Evolutionary conservation across 2,797 vertebrate genomes (phyloP).

Genomic region (Danio kyathit): DNA sequence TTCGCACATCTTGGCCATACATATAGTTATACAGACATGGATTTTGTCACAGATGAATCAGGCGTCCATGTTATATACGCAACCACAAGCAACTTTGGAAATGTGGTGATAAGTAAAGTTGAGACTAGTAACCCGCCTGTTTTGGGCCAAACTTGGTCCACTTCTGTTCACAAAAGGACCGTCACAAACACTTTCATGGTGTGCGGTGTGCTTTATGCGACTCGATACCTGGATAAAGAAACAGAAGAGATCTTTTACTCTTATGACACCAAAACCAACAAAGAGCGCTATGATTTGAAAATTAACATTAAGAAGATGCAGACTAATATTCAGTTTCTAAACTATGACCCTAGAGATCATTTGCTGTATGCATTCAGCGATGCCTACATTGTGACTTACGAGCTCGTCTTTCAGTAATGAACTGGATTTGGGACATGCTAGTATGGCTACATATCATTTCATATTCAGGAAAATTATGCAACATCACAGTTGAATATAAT

Average conservation of each 20-base stretch:
- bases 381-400: constrained; percentile 47
- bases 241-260: constrained; percentile 81
- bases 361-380: constrained; percentile 52
- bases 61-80: constrained; percentile 78
- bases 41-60: constrained; percentile 77
- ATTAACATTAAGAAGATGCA: constrained; percentile 73
- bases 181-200: constrained; percentile 78
- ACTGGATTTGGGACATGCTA: too few relatives aligned
- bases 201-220: constrained; percentile 78
- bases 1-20: constrained; percentile 70
- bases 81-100: constrained; percentile 71
- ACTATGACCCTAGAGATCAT: constrained; percentile 47
- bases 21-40: constrained; percentile 74
- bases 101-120: constrained; percentile 74
- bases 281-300: constrained; percentile 71
- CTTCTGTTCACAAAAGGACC: constrained; percentile 72
- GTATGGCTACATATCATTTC: too few relatives aligned
- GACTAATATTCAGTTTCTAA: constrained; percentile 51
- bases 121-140: constrained; percentile 23
- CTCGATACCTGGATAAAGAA: constrained; percentile 65
- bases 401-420: background rate
- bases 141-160: constrained; percentile 70
- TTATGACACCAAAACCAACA: constrained; percentile 68
- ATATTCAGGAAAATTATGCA: too few relatives aligned
- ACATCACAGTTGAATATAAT: too few relatives aligned